Evolutionary conservation across 1,140 invertebrate genomes (phyloP).

Genomic region (Antheraea mylitta): DNA sequence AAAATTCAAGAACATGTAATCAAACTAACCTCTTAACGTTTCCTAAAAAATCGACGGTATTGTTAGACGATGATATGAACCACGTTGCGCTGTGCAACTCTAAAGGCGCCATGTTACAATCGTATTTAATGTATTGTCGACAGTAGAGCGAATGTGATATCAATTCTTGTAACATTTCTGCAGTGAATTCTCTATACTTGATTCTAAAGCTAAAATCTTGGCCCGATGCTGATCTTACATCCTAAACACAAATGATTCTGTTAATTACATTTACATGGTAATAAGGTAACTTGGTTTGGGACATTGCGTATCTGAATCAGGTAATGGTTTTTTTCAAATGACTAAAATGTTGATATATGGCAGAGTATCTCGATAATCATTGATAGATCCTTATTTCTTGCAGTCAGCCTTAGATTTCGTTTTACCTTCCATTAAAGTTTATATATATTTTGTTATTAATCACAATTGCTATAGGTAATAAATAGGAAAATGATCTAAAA

Average conservation of each 20-base stretch:
- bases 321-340: no score
- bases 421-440: no score
- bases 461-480: no score
- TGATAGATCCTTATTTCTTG: no score
- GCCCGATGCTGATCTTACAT: slow-evolving; percentile 87
- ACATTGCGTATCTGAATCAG: no score
- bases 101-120: slow-evolving; percentile 92
- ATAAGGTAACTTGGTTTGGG: no score
- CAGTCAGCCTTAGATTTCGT: no score
- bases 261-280: no score
- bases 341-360: no score
- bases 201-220: slow-evolving; percentile 91
- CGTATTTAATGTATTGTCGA: slow-evolving; percentile 94
- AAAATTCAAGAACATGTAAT: neutral
- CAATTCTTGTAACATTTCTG: slow-evolving; percentile 93
- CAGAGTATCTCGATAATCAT: no score
- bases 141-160: slow-evolving; percentile 94
- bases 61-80: slow-evolving; percentile 90
- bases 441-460: no score
- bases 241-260: slow-evolving; percentile 58
- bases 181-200: slow-evolving; percentile 92
- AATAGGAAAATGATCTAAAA: no score
- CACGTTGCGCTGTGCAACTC: slow-evolving; percentile 94
- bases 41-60: slow-evolving; percentile 90
- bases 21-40: slow-evolving; percentile 86